Base-by-base conservation (phyloP, 2,888 invertebrate species). In the Mesochorus sp. region DNA sequence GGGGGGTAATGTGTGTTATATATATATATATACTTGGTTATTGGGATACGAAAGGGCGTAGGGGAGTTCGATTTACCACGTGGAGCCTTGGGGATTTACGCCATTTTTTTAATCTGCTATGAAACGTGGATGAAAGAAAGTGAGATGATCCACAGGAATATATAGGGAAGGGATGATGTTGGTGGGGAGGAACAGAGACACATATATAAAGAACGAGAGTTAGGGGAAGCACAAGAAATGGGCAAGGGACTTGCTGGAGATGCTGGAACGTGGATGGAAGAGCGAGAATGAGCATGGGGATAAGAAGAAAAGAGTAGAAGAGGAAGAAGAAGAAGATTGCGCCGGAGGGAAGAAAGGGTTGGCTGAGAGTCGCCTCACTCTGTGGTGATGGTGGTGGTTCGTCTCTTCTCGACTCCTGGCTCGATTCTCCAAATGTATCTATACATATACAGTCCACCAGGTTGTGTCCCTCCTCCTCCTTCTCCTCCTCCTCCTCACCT, bases 401-500 rank as follows among this genome's bases (percentile, higher is more conserved):
- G 49, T 76, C 70, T 70, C 55, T 28, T 28, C 62, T 37, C 62
- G 31, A 47, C 53, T 62, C 42, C 42, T 64, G 64, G 53, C 44
- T 62, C 49, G 26, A 70, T 70, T 47, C 64, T 64, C 57, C 51
- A 6, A n/a, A n/a, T n/a, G n/a, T n/a, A n/a, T n/a, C n/a, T n/a
- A n/a, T n/a, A 31, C 6, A 10, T 31, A 31, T 31, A 67, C 31
- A 61, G 71, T 66, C 76, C 66, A 66, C 59, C 28, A 53, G 59
- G 44, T 71, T 71, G 71, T 73, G n/a, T n/a, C 67, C 73, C 76
- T 76, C 42, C 76, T 73, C 67, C 76, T 74, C 74, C 76, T 78
- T n/a, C n/a, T 70, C 73, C 76, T 76, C 42, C 76, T 73, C 67
- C 76, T 74, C 74, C 76, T 78, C 75, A 57, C 66, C 71, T 67